Conservation (phyloP, 1,140 invertebrate species). For the Zaprionus vittiger region DNA sequence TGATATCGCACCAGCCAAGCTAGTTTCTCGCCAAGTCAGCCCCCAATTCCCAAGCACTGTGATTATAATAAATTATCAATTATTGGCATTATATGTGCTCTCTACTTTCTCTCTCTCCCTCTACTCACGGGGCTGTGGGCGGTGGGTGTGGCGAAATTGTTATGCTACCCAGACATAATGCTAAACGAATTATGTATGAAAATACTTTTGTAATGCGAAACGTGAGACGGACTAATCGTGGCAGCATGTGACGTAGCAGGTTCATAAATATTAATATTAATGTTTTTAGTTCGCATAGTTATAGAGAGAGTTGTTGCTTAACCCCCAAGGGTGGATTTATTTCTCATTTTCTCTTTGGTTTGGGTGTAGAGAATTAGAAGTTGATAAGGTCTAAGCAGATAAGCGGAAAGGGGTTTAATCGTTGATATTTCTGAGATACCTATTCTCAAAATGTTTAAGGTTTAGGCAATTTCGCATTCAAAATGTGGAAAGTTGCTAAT, state of each 20-base stretch:
- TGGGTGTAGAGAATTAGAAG: background rate
- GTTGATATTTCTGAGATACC: no score
- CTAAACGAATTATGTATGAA: constrained; percentile 46
- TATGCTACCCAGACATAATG: constrained; percentile 47
- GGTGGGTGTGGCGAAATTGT: constrained; percentile 43
- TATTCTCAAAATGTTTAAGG: no score
- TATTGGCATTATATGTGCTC: constrained; percentile 71
- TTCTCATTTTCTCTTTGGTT: background rate
- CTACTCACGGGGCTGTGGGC: background rate
- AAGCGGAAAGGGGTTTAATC: background rate
- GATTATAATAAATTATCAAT: constrained; percentile 84
- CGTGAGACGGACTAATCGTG: constrained; percentile 33
- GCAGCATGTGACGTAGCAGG: constrained; percentile 14
- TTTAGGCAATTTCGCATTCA: background rate
- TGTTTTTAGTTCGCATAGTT: constrained; percentile 23
- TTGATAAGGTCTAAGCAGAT: background rate
- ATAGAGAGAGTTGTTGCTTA: background rate
- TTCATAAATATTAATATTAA: constrained; percentile 49
- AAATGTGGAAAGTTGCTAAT: background rate
- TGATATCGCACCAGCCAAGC: background rate
- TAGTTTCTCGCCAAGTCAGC: constrained; percentile 9
- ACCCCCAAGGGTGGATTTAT: background rate
- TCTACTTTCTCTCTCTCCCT: constrained; percentile 8
- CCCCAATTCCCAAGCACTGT: constrained; percentile 38
- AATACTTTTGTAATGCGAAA: constrained; percentile 33